These are phyloP conservation scores for Paracentrotus lividus DNA, from an alignment of 53 echinoderm and acorn worm species.

Conservation along the genomic window DNA sequence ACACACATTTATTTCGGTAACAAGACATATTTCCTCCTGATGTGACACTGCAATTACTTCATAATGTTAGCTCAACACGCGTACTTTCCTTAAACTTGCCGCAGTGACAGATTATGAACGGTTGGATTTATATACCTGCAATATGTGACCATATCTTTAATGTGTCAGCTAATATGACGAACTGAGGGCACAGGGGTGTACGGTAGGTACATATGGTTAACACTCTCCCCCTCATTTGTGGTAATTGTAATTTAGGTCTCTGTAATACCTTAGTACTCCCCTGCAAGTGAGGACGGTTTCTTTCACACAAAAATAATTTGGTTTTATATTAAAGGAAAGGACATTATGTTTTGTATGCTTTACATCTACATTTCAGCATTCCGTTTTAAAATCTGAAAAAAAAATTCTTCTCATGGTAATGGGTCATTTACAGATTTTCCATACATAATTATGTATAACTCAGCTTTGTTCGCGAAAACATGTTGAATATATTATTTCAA, in stretches of 20 bases:
- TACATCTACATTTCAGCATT: too few relatives aligned
- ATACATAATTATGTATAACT: too few relatives aligned
- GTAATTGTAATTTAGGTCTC: background rate
- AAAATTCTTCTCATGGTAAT: too few relatives aligned
- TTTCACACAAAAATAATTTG: too few relatives aligned
- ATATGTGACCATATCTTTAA: background rate
- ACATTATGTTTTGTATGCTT: too few relatives aligned
- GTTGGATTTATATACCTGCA: background rate
- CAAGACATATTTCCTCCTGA: background rate
- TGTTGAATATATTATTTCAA: too few relatives aligned
- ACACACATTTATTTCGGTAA: background rate
- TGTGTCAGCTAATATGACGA: background rate
- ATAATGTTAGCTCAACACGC: background rate
- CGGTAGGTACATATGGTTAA: background rate
- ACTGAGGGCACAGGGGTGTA: background rate
- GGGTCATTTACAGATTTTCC: too few relatives aligned
- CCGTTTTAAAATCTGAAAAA: too few relatives aligned
- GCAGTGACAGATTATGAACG: background rate
- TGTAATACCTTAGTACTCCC: too few relatives aligned
- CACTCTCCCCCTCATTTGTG: conserved; percentile 25
- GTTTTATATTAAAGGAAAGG: too few relatives aligned
- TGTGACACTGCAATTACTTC: background rate
- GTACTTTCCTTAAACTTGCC: background rate
- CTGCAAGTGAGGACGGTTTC: too few relatives aligned
- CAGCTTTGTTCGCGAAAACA: too few relatives aligned